Percentiles rank a stretch among this genome's conserved stretches.
phyloP scores from a whole-genome alignment of 2,797 vertebrate genomes.

The Ciconia nigra region DNA sequence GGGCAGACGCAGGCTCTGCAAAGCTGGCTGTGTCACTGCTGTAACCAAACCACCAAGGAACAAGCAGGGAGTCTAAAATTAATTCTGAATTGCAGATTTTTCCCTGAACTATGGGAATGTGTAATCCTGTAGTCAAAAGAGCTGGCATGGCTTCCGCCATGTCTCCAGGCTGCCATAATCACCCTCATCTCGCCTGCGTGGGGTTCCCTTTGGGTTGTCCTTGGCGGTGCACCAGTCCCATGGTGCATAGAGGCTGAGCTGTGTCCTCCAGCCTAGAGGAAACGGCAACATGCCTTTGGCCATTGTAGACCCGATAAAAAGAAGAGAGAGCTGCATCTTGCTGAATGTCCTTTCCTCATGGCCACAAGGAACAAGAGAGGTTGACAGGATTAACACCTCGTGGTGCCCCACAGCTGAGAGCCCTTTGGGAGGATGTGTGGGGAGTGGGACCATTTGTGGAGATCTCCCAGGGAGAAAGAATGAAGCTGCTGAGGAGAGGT shows the following conservation, averaged over 20 bases:
- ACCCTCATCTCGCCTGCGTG: not conserved
- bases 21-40: not conserved
- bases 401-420: not conserved
- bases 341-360: not conserved
- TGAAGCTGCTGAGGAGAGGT: not conserved
- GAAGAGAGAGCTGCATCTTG: not conserved
- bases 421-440: not conserved
- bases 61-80: not conserved
- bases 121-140: not conserved
- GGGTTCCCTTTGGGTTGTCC: not conserved
- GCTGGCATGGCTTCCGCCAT: not conserved
- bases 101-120: not conserved
- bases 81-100: not conserved
- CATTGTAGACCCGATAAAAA: not conserved
- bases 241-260: not conserved
- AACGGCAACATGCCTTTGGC: not conserved
- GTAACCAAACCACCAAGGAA: not conserved
- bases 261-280: not conserved
- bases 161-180: not conserved
- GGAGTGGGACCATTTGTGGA: not conserved
- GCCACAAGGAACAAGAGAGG: not conserved
- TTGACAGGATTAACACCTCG: not conserved
- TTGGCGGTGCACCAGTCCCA: accelerated
- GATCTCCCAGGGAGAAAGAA: not conserved
- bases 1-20: not conserved